Evolutionary conservation across 2,113 vertebrate species (phyloP), one percentile per base, ranked within the genome.

Genomic region (Empidonax traillii): DNA sequence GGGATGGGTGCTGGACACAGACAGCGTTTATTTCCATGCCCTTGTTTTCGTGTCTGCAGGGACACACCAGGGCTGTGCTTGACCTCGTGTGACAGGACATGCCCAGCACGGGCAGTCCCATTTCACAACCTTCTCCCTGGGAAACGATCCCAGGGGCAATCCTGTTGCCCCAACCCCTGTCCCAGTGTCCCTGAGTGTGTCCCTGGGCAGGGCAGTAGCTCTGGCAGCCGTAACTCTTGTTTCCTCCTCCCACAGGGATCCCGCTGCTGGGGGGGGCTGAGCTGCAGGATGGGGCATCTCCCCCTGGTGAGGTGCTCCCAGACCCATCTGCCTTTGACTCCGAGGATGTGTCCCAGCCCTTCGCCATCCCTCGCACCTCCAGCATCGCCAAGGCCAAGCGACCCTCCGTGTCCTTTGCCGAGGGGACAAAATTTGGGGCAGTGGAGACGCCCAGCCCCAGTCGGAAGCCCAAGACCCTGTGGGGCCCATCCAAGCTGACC

Each of bases 341-440:
- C 0, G 99, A 99, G 81, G 99, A 99, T 1, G 97, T 98, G 61
- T 97, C 98, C 2, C 98, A 98, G 18, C 97, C 98, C 7, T 99
- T 99, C 8, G 96, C 97, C 96, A 99, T 99, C 94, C 99, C 99
- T 2, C 99, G 99, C 51, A 99, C 99, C 27, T 99, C 99, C 98
- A 99, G 99, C 98, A 98, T 99, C 1, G 99, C 99, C 69, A 99
- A 99, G 93, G 97, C 99, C 95, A 99, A 99, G 96, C 96, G 99
- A 1, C 99, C 99, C 5, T 99, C 99, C 0, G 99, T 99, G 65
- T 99, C 99, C 49, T 99, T 99, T 28, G 99, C 99, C 0, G 99
- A 99, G 95, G 99, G 99, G 27, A 99, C 99, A 2, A 99, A 99
- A 87, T 99, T 99, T 63, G 97, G 98, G 71, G 98, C 98, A 0